Base-by-base conservation (phyloP, 2,113 vertebrate genomes). In the Aramus guarauna region DNA sequence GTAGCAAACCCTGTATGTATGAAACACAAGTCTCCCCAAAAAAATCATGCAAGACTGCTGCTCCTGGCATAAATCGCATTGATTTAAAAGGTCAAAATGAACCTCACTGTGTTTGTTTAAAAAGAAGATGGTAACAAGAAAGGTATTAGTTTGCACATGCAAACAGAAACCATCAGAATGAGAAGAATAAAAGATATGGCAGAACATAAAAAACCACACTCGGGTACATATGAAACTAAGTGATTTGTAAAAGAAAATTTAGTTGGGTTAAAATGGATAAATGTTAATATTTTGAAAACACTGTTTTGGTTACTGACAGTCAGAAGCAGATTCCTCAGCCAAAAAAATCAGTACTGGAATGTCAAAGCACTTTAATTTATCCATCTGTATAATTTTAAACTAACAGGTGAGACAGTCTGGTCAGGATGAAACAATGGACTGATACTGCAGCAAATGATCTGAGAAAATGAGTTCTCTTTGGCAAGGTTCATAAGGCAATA, bases 371-470 rank as follows among this genome's bases (percentile, higher is more conserved):
- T 94, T 88, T 58, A 71, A 72, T 72, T 86, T 96, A 66, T 73
- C 24, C n/a, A 87, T 47, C 48, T 92, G 41, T 56, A 85, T 67
- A 88, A 92, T 91, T 95, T 82, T 91, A 80, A 85, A 89, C 66
- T 93, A 94, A 48, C 74, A 93, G 59, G 87, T 88, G 59, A 94
- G 71, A 90, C 1, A 50, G 75, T 85, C 62, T 85, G 32, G 53
- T 60, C 67, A 83, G 37, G 41, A 50, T 72, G 56, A 88, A 93
- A 94, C 59, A 91, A 41, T 92, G 62, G 76, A 85, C 48, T 64
- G 85, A 93, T 90, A 79, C 41, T 88, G 47, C 66, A 91, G 58
- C 32, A 96, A 97, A 96, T 89, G 79, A 93, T 64, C 93, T 91
- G 88, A 85, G 94, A 93, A 95, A 94, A 97, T 53, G 41, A 68